Evolutionary conservation across 2,888 invertebrate species (phyloP), one percentile per base, ranked within the genome.

Genomic region (Aleiodes alternator): DNA sequence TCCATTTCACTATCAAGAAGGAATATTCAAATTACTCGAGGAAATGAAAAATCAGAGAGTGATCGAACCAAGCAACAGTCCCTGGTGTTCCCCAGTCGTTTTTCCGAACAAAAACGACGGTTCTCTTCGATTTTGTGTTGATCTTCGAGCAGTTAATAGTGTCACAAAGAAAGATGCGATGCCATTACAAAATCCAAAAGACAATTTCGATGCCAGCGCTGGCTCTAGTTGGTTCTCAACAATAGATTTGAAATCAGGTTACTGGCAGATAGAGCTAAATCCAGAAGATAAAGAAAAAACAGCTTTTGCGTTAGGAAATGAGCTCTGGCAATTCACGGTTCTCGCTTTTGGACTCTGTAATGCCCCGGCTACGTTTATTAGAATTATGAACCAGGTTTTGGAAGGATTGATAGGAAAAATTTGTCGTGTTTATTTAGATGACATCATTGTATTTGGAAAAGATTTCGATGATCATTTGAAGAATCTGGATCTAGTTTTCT

Each of bases 81-180:
- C 76, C 0, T 76, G 78, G 78, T 68, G 69, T n/a, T 73, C 76
- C 16, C 59, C 74, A 34, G 73, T 69, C 11, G 74, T 74, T 1
- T 59, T 78, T n/a, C 73, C 61, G 8, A 56, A 69, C n/a, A 78
- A 75, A 31, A 68, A 50, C 1, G 72, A 61, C 43, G 76, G 72
- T 2, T 53, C 57, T 11, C 43, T 70, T 8, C 53, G 74, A 50
- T 74, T 77, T 64, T 75, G 75, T 31, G 68, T 75, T 7, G 69
- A 72, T 48, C 64, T 72, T 59, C 57, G 66, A 7, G 43, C 48
- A 14, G 12, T 77, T 8, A 75, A 77, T 59, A 16, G 50, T 0
- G 34, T 69, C 34, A 76, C 76, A 1, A 70, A 48, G 0, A 71
- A 76, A 59, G 66, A 76, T 1, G 73, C 76, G 6, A 69, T 68